phyloP scores from a whole-genome alignment of 2,797 vertebrate species.

The Petrocephalus sullivani region DNA sequence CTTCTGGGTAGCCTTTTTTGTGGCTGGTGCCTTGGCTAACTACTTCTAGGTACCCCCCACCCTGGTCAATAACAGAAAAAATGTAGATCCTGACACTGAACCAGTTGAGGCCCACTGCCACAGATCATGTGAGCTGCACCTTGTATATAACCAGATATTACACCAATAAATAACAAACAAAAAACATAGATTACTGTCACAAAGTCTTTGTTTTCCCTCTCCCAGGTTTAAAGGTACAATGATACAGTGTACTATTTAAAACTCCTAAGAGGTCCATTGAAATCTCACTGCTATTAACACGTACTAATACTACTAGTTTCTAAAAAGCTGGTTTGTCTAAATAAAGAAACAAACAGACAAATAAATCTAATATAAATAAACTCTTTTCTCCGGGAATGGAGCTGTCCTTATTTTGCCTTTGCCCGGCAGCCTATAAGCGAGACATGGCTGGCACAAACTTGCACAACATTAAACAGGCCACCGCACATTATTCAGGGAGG shows the following conservation, averaged over 20 bases:
- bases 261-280: background rate
- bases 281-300: background rate
- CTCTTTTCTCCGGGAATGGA: background rate
- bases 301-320: background rate
- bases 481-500: conserved; percentile 33
- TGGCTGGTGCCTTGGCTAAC: too few relatives aligned
- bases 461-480: conserved; percentile 7
- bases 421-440: background rate
- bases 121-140: background rate
- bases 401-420: background rate
- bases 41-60: background rate
- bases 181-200: background rate
- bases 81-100: background rate
- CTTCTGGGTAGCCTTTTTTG: too few relatives aligned
- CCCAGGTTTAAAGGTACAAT: background rate
- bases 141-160: background rate
- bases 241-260: background rate
- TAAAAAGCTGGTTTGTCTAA: background rate
- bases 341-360: background rate
- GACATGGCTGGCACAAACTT: conserved; percentile 18
- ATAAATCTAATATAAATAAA: background rate
- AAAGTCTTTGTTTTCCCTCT: background rate
- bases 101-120: background rate
- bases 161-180: background rate
- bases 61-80: background rate